Evolutionary conservation across 2,888 invertebrate genomes (phyloP).

Genomic region (Chymomyza procnemis): DNA sequence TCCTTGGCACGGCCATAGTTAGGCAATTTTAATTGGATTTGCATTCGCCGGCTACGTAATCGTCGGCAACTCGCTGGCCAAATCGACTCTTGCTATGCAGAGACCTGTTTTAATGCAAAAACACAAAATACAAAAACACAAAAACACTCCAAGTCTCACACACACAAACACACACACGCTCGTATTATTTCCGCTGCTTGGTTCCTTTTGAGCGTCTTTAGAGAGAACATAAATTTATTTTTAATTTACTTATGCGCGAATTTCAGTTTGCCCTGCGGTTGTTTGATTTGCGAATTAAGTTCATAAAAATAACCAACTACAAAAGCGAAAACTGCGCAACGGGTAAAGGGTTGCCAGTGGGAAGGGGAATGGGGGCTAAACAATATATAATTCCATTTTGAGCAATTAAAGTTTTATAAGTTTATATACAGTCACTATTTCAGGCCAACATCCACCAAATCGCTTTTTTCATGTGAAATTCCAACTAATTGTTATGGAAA

Average conservation of each 20-base stretch:
- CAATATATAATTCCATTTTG: too few species aligned
- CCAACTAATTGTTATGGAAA: too few species aligned
- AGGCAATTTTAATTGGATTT: conserved; percentile 67
- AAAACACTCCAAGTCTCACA: not conserved
- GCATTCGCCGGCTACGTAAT: conserved; percentile 48
- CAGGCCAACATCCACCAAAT: too few species aligned
- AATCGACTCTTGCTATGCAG: not conserved
- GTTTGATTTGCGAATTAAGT: conserved; percentile 72
- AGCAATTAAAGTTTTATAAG: too few species aligned
- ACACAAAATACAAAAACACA: not conserved
- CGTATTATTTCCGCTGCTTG: not conserved
- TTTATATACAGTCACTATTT: too few species aligned
- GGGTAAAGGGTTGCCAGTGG: conserved; percentile 52
- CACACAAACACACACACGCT: conserved; percentile 14
- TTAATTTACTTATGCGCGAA: conserved; percentile 72
- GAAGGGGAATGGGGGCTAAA: too few species aligned
- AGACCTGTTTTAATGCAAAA: not conserved
- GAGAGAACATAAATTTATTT: conserved; percentile 67
- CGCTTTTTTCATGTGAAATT: too few species aligned
- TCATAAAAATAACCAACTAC: conserved; percentile 20
- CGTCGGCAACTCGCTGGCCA: not conserved
- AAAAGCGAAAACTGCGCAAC: not conserved
- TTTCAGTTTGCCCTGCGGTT: conserved; percentile 61
- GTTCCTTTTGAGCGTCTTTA: conserved; percentile 38
- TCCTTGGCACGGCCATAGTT: conserved; percentile 26